Base-by-base conservation (phyloP, 2,888 invertebrate genomes). In the Dynastes tityus region DNA sequence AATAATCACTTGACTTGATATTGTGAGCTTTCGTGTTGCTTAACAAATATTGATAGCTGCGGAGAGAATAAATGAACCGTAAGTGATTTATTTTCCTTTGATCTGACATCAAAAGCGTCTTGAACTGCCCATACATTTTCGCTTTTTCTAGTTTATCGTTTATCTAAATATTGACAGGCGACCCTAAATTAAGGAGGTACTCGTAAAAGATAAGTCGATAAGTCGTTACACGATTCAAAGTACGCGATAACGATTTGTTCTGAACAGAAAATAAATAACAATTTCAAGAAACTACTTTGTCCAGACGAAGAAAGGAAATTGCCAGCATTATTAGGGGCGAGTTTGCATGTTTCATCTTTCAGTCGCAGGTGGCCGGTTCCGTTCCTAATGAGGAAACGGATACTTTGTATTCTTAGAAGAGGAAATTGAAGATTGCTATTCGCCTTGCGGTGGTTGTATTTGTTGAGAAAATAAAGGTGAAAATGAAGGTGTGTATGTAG, bases 361-460 rank as follows among this genome's bases (percentile, higher is more conserved):
- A 32, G 27, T 32, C 55, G 70, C 51, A 70, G 53, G 32, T 53
- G 29, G 53, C 51, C 51, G 8, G 51, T 70, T 70, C 70, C 70
- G 51, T 32, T 51, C 51, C n/a, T 70, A 70, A 70, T 70, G 70
- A 70, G 70, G 70, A 70, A 70, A 32, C 70, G 70, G 70, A 70
- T 53, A 70, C 32, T 70, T 51, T 27, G 51, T 70, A 70, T 27
- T 53, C 68, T 64, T 64, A 70, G 70, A 22, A 29, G 29, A 70
- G 70, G 53, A 53, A 53, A 70, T 53, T 70, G 53, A 29, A 70
- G 29, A 70, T 51, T 70, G 70, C 29, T 70, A 32, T 51, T 64
- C 22, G 55, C 13, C 22, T 58, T 58, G 55, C 5, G 32, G 32
- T 37, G 8, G 55, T 58, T 22, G 55, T 53, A 16, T 53, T 53